Base-by-base conservation (phyloP, 2,797 vertebrate species). In the Lates japonicus region DNA sequence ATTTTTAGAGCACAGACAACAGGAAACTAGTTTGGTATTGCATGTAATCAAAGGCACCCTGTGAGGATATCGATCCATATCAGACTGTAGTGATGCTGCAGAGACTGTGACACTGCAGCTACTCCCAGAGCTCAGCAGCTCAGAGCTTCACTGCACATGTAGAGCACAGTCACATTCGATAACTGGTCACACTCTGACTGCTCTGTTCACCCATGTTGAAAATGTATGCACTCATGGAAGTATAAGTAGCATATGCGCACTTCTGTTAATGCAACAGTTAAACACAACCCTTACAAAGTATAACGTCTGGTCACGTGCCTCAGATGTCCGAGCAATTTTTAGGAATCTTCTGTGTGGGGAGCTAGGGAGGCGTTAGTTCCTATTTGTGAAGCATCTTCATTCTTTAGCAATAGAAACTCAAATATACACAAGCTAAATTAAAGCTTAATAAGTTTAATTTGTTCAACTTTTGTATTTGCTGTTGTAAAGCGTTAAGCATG, bases 201-300 rank as follows among this genome's bases (percentile, higher is more conserved):
- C 77, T 78, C 51, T 37, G 76, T 19, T 83, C 89, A 85, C 1
- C 67, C 85, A 54, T 35, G 90, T 84, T 84, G 81, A 87, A 87
- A 81, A 90, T 70, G 16, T 31, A 80, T 16, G 42, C 73, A 19
- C 13, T 75, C 83, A 41, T 80, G 82, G 70, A 75, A 58, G 70
- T 63, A 31, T n/a, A 46, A 80, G 73, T 7, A 35, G 64, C 83
- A 80, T 87, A 86, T 80, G 86, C 0, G 13, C 67, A 22, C 22
- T 48, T 80, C 31, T 83, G 65, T 74, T 52, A 80, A 61, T 48
- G 59, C 35, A 41, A 62, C 55, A 22, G 48, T 44, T 20, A 51
- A 58, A 41, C 19, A 22, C 37, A 29, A n/a, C 33, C 57, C 17
- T 22, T 57, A 7, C 31, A 17, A 78, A 29, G 55, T 35, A 25